phyloP scores from a whole-genome alignment of 2,113 vertebrate species.

The Odontesthes bonariensis region DNA sequence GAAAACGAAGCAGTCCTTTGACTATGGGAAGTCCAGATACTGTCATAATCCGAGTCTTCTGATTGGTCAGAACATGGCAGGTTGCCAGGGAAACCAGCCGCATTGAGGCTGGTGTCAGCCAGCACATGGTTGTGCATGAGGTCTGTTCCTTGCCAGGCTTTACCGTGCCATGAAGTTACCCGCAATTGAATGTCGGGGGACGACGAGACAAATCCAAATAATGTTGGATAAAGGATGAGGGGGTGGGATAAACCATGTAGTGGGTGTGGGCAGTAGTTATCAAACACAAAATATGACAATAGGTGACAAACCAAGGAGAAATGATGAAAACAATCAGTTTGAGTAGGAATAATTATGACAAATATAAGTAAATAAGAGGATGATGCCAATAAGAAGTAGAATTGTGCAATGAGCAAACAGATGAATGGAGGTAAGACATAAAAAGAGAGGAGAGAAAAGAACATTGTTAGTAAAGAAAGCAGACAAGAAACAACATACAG shows the following conservation, averaged over 20 bases:
- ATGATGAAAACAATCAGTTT: neutral
- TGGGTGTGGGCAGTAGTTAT: neutral
- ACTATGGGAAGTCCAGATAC: conserved; percentile 97
- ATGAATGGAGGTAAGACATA: conserved; percentile 30
- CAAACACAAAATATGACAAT: neutral
- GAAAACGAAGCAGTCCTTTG: conserved; percentile 96
- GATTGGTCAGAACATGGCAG: conserved; percentile 93
- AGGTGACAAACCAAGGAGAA: conserved; percentile 10
- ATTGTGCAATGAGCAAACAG: conserved; percentile 5
- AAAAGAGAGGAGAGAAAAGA: conserved; percentile 85
- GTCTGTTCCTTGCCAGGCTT: conserved; percentile 99
- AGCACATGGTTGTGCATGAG: conserved; percentile 99
- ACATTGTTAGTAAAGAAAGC: conserved; percentile 87
- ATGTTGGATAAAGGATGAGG: conserved; percentile 4
- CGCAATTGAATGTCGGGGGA: neutral
- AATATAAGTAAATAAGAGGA: conserved; percentile 1
- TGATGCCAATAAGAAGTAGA: neutral
- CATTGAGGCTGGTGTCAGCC: conserved; percentile 90
- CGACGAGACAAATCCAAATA: conserved; percentile 21
- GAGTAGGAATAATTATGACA: neutral
- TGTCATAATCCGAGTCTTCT: conserved; percentile 99
- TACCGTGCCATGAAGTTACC: conserved; percentile 36
- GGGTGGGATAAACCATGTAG: conserved; percentile 23
- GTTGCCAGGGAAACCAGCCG: conserved; percentile 90
- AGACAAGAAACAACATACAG: conserved; percentile 55